These are phyloP conservation scores for Heterocephalus glaber DNA, from an alignment of 2,113 vertebrate species.

Conservation along the genomic window DNA sequence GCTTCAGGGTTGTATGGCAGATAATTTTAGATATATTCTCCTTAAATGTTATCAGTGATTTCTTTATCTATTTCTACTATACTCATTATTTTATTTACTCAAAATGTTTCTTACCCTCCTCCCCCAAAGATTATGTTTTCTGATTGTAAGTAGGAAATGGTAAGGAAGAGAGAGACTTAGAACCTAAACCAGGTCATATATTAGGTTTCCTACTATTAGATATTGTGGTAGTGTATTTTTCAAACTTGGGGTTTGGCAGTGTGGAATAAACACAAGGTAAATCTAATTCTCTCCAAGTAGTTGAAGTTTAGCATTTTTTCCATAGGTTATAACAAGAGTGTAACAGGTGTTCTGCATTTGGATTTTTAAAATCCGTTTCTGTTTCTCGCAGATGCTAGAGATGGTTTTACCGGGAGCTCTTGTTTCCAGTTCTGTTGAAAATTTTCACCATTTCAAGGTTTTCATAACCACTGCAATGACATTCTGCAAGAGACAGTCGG, in stretches of 20 bases:
- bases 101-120: neutral
- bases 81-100: neutral
- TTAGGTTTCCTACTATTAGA: neutral
- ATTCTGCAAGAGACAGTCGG: neutral
- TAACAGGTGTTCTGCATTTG: neutral
- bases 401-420: conserved; percentile 18
- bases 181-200: neutral
- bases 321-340: neutral
- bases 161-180: neutral
- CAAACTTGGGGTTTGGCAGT: neutral
- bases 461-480: neutral
- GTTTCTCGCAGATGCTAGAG: neutral
- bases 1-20: neutral
- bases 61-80: neutral
- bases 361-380: neutral
- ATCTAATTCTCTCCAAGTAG: neutral
- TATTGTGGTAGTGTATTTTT: neutral
- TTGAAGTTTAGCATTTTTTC: neutral
- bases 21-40: neutral
- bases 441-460: neutral
- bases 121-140: neutral
- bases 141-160: neutral
- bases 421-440: neutral
- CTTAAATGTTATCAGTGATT: neutral
- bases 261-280: neutral